Percentiles rank a stretch among this genome's conserved stretches.
phyloP scores from a whole-genome alignment of 2,113 vertebrate species.

The Eulemur macaco region DNA sequence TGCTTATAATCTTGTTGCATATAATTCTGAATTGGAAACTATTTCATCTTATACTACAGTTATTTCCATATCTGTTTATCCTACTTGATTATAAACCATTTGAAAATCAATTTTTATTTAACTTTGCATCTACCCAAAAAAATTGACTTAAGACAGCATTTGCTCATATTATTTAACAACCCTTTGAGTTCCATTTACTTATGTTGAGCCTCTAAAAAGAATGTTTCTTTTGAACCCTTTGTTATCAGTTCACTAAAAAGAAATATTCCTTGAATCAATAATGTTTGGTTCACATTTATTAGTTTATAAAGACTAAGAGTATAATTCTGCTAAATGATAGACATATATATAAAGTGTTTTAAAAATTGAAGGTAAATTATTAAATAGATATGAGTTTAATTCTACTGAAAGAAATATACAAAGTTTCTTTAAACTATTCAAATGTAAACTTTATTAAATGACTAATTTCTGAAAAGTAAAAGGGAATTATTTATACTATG shows the following conservation, averaged over 20 bases:
- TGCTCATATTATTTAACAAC: not conserved
- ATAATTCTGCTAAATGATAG: slow-evolving; percentile 16
- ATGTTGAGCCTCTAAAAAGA: slow-evolving; percentile 10
- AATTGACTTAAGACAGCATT: slow-evolving; percentile 35
- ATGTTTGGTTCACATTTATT: slow-evolving; percentile 16
- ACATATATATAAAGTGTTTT: not conserved
- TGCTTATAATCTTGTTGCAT: not conserved
- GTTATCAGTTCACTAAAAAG: slow-evolving; percentile 20
- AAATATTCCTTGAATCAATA: not conserved
- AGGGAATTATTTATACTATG: not conserved
- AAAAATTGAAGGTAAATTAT: not conserved
- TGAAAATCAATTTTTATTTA: slow-evolving; percentile 13
- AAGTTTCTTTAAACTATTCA: not conserved
- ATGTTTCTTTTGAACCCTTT: not conserved
- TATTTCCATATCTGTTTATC: not conserved
- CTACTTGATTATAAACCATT: not conserved
- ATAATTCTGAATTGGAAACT: not conserved
- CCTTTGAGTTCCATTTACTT: not conserved
- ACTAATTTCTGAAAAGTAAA: slow-evolving; percentile 3
- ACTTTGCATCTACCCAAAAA: slow-evolving; percentile 2
- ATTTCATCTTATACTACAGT: not conserved
- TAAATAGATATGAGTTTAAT: not conserved
- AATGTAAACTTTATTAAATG: slow-evolving; percentile 14
- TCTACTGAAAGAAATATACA: not conserved
- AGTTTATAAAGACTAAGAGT: not conserved